Percentiles rank a stretch among this genome's conserved stretches.
Evolutionary conservation across 2,797 vertebrate genomes (phyloP).

Genomic region (Macroramphosus scolopax): DNA sequence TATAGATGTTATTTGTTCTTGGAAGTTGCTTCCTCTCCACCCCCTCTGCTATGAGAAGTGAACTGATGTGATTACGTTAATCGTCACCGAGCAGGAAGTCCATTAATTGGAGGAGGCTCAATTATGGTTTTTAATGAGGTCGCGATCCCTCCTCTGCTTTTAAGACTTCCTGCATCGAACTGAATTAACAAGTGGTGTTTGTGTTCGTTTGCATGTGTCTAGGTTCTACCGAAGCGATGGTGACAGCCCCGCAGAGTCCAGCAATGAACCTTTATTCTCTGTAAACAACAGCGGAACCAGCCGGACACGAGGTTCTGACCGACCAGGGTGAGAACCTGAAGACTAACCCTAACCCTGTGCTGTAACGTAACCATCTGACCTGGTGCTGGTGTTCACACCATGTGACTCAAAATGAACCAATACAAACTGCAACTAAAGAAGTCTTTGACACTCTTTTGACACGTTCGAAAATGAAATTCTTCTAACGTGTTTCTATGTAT

Average conservation of each 20-base stretch:
- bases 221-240: conserved; percentile 92
- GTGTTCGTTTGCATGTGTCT: conserved; percentile 42
- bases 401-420: not conserved
- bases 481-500: too few relatives aligned
- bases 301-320: conserved; percentile 84
- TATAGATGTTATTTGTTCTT: too few relatives aligned
- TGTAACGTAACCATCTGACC: too few relatives aligned
- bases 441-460: too few relatives aligned
- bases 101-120: conserved; percentile 37
- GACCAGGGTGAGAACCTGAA: conserved; percentile 76
- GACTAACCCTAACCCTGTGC: too few relatives aligned
- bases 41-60: too few relatives aligned
- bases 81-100: conserved; percentile 63
- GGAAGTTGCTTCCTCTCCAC: too few relatives aligned
- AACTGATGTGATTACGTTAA: conserved; percentile 60
- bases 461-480: too few relatives aligned
- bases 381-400: too few relatives aligned
- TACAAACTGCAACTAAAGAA: too few relatives aligned
- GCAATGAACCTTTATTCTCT: conserved; percentile 87
- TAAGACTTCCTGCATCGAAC: conserved; percentile 33
- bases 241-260: conserved; percentile 89
- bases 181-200: conserved; percentile 27
- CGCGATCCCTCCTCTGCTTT: conserved; percentile 28
- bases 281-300: conserved; percentile 85
- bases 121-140: conserved; percentile 59